phyloP scores from a whole-genome alignment of 1,140 invertebrate genomes.

The Solen grandis region DNA sequence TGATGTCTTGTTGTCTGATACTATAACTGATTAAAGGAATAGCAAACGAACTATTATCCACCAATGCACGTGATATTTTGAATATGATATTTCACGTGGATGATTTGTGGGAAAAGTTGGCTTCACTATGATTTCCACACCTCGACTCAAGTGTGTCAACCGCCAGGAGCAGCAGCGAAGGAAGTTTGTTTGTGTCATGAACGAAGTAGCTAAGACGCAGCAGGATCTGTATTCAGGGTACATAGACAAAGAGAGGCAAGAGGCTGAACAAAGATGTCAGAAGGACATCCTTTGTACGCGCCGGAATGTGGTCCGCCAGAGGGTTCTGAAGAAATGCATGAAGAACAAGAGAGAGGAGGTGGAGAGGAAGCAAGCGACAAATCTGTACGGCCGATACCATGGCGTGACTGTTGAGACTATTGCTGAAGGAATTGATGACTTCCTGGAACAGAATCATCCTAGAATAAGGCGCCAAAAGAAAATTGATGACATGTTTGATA shows the following conservation, averaged over 20 bases:
- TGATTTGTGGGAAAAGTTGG: too few relatives aligned
- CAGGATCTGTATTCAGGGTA: constrained; percentile 28
- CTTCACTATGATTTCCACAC: constrained; percentile 52
- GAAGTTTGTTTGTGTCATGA: constrained; percentile 56
- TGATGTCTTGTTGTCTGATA: too few relatives aligned
- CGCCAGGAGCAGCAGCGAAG: constrained; percentile 29
- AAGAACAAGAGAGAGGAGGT: constrained; percentile 38
- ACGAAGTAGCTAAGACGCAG: constrained; percentile 43
- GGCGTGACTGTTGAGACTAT: constrained; percentile 39
- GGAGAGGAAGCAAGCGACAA: constrained; percentile 3
- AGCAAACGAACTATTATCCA: too few relatives aligned
- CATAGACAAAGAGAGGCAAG: constrained; percentile 48
- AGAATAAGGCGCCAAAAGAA: constrained; percentile 31
- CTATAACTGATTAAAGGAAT: too few relatives aligned
- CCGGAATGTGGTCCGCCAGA: constrained; percentile 32
- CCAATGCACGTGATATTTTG: too few relatives aligned
- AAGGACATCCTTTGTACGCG: constrained; percentile 38
- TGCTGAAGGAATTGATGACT: constrained; percentile 19
- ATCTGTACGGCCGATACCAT: constrained; percentile 41
- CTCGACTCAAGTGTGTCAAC: constrained; percentile 22
- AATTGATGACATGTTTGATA: constrained; percentile 37
- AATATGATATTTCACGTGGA: too few relatives aligned
- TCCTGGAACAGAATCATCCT: constrained; percentile 38
- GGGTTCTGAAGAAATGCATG: constrained; percentile 50
- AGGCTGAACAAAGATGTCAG: constrained; percentile 19